Percentiles rank a stretch among this genome's conserved stretches.
phyloP scores from a whole-genome alignment of 2,888 invertebrate species.

The Nasonovia ribisnigri region DNA sequence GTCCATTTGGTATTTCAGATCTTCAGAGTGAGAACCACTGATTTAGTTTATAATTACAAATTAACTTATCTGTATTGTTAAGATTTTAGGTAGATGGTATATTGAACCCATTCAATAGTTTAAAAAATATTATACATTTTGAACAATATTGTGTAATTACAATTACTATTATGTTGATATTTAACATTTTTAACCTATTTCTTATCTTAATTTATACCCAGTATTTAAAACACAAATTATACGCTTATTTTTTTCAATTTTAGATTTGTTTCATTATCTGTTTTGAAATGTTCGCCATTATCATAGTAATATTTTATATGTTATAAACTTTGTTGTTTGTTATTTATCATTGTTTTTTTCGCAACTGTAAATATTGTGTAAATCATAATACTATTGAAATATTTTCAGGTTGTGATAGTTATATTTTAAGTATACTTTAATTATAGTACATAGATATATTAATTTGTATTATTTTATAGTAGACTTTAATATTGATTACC shows the following conservation, averaged over 20 bases:
- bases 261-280: background rate
- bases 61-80: background rate
- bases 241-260: background rate
- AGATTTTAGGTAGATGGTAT: background rate
- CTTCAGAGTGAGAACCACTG: background rate
- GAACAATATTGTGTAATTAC: background rate
- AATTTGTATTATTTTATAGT: slow-evolving; percentile 14
- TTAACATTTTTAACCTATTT: background rate
- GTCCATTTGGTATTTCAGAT: background rate
- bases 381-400: slow-evolving; percentile 9
- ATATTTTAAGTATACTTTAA: slow-evolving; percentile 24
- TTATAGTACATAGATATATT: background rate
- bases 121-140: background rate
- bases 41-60: background rate
- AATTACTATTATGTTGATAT: background rate
- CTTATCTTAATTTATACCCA: slow-evolving; percentile 1
- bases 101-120: background rate
- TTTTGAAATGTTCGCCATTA: background rate
- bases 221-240: background rate
- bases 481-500: slow-evolving; percentile 44
- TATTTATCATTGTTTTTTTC: slow-evolving; percentile 16
- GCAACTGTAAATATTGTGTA: background rate
- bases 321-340: background rate
- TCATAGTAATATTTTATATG: background rate
- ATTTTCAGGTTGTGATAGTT: slow-evolving; percentile 51